Percentiles rank a stretch among this genome's conserved stretches.
Evolutionary conservation across 2,113 vertebrate species (phyloP).

Genomic region (Geothlypis trichas): DNA sequence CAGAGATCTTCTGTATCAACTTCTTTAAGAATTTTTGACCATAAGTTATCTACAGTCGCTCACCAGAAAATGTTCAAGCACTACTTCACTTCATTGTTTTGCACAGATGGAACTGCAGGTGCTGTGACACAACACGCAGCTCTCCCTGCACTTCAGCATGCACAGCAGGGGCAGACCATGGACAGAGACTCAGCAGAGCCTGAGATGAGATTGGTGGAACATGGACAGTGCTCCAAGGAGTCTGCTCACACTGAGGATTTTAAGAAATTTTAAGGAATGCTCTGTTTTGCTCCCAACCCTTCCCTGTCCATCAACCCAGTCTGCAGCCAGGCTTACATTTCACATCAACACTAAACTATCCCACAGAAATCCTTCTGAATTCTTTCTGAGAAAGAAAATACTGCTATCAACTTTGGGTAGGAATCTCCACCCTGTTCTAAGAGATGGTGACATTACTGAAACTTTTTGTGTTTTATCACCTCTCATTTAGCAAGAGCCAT

Average conservation of each 20-base stretch:
- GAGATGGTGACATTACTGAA: not conserved
- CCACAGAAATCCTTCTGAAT: not conserved
- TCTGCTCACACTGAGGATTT: not conserved
- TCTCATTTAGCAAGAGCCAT: not conserved
- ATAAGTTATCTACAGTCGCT: not conserved
- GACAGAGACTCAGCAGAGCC: not conserved
- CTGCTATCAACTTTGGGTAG: not conserved
- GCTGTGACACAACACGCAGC: accelerated
- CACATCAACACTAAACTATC: not conserved
- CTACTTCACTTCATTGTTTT: not conserved
- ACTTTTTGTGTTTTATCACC: not conserved
- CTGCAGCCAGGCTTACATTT: not conserved
- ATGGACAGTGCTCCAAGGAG: not conserved
- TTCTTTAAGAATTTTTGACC: not conserved
- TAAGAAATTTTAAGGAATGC: not conserved
- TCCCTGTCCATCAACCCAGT: not conserved
- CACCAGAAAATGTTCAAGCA: not conserved
- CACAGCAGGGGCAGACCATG: not conserved
- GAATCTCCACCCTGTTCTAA: not conserved
- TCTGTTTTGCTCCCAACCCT: not conserved
- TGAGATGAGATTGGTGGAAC: not conserved
- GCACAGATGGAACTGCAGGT: not conserved
- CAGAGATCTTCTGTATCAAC: not conserved
- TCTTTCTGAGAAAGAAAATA: not conserved
- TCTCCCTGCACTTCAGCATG: accelerated